These are phyloP conservation scores for Osmoderma eremita DNA, from an alignment of 2,888 invertebrate species.

Conservation along the genomic window DNA sequence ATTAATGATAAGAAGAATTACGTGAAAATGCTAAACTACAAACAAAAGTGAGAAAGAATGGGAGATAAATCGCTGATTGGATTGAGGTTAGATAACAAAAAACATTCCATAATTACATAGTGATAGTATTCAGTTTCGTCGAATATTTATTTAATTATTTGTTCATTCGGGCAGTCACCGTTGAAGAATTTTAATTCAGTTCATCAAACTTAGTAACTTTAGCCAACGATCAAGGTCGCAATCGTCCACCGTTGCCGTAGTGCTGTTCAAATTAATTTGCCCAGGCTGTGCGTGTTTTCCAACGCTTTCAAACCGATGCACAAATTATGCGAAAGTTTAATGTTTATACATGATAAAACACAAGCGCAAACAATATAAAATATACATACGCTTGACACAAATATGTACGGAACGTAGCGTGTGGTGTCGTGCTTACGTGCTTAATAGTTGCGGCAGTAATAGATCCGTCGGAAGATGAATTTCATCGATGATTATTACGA, in stretches of 20 bases:
- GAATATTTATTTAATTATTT: conserved; percentile 1
- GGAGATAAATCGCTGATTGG: no score
- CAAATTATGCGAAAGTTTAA: not conserved
- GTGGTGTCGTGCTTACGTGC: no score
- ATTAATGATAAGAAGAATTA: no score
- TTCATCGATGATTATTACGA: conserved; percentile 56
- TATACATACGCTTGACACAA: not conserved
- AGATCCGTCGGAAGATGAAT: conserved; percentile 48
- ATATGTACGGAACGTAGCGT: not conserved
- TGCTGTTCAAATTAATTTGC: not conserved
- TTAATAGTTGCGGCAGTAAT: not conserved
- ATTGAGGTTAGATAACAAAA: no score
- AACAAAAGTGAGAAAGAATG: no score
- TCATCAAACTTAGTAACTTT: conserved; percentile 24
- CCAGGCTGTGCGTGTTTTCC: not conserved
- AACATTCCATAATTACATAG: no score
- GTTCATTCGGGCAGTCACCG: not conserved
- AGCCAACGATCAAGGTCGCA: conserved; percentile 22
- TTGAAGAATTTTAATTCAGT: conserved; percentile 22
- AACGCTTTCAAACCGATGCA: no score
- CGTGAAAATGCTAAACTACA: no score
- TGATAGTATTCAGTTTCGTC: no score
- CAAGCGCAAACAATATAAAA: not conserved
- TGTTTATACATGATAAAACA: conserved; percentile 2
- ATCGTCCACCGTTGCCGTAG: not conserved